These are phyloP conservation scores for Cryptoprocta ferox DNA, from an alignment of 2,797 vertebrate genomes.

Conservation along the genomic window DNA sequence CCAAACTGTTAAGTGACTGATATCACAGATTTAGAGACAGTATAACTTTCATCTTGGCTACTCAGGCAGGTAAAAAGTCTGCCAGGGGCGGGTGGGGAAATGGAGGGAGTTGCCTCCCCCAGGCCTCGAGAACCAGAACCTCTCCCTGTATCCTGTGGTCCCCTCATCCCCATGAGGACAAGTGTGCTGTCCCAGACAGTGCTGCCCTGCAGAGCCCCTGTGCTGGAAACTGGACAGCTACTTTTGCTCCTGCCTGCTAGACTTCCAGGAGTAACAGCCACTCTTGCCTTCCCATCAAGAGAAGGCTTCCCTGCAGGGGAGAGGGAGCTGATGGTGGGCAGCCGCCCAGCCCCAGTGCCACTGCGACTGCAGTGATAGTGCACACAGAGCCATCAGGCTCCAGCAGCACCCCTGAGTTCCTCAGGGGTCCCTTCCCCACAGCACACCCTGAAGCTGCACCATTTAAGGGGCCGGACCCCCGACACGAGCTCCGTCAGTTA, in stretches of 20 bases:
- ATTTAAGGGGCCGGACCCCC: not conserved
- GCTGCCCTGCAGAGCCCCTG: constrained; percentile 49
- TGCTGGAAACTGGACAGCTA: constrained; percentile 84
- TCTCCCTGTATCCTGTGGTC: not conserved
- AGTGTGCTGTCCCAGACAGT: not conserved
- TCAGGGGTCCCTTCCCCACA: not conserved
- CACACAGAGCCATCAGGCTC: not conserved
- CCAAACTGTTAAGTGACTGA: not conserved
- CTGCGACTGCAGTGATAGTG: no score
- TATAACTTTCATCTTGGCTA: not conserved
- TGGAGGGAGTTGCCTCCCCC: not conserved
- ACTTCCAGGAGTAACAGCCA: constrained; percentile 86
- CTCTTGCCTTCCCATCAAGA: not conserved
- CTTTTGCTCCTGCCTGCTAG: constrained; percentile 82
- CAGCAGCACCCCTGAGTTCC: not conserved
- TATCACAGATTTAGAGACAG: not conserved
- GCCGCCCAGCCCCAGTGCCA: not conserved
- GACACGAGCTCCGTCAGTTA: not conserved
- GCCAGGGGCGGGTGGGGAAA: fast-evolving
- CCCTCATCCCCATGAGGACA: not conserved
- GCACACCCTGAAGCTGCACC: not conserved
- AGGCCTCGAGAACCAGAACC: not conserved
- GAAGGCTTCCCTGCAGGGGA: constrained; percentile 13
- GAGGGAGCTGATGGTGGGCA: constrained; percentile 76
- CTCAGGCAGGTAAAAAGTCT: not conserved